Base-by-base conservation (phyloP, 2,797 vertebrate species). In the Eptatretus atami region DNA sequence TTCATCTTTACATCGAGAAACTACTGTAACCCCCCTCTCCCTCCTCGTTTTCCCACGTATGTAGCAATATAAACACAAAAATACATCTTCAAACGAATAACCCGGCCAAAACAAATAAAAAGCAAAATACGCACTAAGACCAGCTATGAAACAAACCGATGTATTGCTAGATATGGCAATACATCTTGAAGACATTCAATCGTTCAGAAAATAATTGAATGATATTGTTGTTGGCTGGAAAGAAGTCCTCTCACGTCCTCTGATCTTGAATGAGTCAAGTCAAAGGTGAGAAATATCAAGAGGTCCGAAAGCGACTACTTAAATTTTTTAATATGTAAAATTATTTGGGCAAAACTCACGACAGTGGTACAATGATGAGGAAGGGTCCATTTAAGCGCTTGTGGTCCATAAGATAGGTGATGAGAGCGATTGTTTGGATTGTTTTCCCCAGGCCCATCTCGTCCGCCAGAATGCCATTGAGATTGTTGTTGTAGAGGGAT, bases 361-460 rank as follows among this genome's bases (percentile, higher is more conserved):
- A 95, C 68, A 95, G 83, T 2, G 88, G 88, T 65, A 93, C 88
- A 64, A 95, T 95, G 78, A 94, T 95, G 74, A 95, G 81, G 73
- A 80, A 95, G 53, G 88, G 88, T 1, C 88, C 88, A 53, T 95
- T 95, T 72, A 94, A 79, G 69, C 86, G 79, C 76, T 95, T 95
- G 78, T 78, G 69, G 67, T 95, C 87, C 87, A 94, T 95, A 75
- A 95, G 76, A 68, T 95, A 94, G 63, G 88, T 94, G 74, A 95
- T 87, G 63, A 94, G 85, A n/a, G 82, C 88, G 64, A 95, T 93
- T 69, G 88, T 95, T 73, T 95, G 88, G 74, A 94, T 95, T 70
- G 87, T 95, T 74, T 95, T 95, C 68, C 87, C 86, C 2, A 94
- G 77, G n/a, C 88, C 88, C 88, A 95, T 95, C 76, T 95, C 88